These are phyloP conservation scores for Colostygia pectinataria DNA, from an alignment of 2,888 invertebrate genomes.

Conservation along the genomic window DNA sequence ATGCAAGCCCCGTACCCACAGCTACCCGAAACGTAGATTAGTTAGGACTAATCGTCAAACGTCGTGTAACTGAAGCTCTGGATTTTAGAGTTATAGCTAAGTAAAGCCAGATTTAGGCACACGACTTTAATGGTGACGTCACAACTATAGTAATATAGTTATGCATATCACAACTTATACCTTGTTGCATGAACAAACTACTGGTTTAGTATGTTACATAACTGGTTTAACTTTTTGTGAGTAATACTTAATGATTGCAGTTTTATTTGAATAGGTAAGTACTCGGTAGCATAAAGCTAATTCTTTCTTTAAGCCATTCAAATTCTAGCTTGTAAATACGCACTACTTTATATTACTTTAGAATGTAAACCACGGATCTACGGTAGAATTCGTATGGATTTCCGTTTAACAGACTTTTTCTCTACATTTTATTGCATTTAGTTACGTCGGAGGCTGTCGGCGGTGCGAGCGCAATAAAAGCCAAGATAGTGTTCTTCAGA, in stretches of 20 bases:
- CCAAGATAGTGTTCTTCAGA: slow-evolving; percentile 76
- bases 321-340: background rate
- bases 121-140: background rate
- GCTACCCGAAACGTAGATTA: slow-evolving; percentile 53
- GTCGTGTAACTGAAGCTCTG: slow-evolving; percentile 35
- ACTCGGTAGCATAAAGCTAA: no score
- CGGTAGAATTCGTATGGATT: slow-evolving; percentile 44
- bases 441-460: slow-evolving; percentile 56
- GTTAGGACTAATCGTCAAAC: slow-evolving; percentile 49
- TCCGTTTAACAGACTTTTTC: slow-evolving; percentile 45
- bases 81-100: slow-evolving; percentile 10
- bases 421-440: slow-evolving; percentile 61
- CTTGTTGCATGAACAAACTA: no score
- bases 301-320: no score
- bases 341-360: slow-evolving; percentile 14
- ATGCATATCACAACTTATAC: no score
- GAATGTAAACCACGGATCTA: slow-evolving; percentile 31
- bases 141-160: no score
- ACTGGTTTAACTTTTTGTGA: no score
- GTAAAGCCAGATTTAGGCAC: slow-evolving; percentile 1
- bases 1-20: slow-evolving; percentile 34
- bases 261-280: no score
- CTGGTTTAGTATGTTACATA: background rate
- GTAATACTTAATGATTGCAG: no score
- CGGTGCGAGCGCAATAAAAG: slow-evolving; percentile 68